phyloP scores from a whole-genome alignment of 1,140 invertebrate genomes.

The Tribolium castaneum region DNA sequence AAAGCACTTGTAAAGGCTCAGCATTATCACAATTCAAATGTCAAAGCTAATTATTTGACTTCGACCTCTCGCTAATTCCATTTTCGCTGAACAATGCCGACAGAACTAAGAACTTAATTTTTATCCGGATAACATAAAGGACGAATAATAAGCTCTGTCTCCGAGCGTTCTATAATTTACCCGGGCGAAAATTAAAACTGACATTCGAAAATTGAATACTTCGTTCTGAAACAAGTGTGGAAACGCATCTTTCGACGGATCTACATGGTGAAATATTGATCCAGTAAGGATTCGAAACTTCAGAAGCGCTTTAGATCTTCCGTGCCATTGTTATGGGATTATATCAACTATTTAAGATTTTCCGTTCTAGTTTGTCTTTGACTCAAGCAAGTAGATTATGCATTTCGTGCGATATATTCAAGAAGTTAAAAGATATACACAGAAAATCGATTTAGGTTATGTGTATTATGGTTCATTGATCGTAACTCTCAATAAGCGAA shows the following conservation, averaged over 20 bases:
- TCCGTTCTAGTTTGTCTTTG: background rate
- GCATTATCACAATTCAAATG: conserved; percentile 50
- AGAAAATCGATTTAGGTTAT: conserved; percentile 36
- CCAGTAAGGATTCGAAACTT: background rate
- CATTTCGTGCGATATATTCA: background rate
- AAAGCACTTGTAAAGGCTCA: conserved; percentile 48
- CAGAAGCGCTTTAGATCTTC: background rate
- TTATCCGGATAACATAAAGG: conserved; percentile 30
- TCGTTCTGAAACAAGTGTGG: background rate
- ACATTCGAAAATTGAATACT: conserved; percentile 10
- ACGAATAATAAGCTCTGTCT: conserved; percentile 30
- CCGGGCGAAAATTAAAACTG: conserved; percentile 24
- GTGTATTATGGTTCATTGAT: conserved; percentile 40
- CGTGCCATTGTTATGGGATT: background rate
- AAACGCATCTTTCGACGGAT: conserved; percentile 5
- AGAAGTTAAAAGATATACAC: conserved; percentile 19
- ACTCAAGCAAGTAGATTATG: background rate
- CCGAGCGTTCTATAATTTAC: conserved; percentile 14
- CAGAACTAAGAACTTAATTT: conserved; percentile 36
- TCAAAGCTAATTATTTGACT: conserved; percentile 48
- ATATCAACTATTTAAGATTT: conserved; percentile 28
- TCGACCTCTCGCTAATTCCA: conserved; percentile 41
- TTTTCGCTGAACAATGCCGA: conserved; percentile 19
- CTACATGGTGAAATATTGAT: background rate
- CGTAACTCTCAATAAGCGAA: conserved; percentile 42